Evolutionary conservation across 92 coral and sea anemone species (phyloP).

Genomic region (Isaurus tuberculatus): DNA sequence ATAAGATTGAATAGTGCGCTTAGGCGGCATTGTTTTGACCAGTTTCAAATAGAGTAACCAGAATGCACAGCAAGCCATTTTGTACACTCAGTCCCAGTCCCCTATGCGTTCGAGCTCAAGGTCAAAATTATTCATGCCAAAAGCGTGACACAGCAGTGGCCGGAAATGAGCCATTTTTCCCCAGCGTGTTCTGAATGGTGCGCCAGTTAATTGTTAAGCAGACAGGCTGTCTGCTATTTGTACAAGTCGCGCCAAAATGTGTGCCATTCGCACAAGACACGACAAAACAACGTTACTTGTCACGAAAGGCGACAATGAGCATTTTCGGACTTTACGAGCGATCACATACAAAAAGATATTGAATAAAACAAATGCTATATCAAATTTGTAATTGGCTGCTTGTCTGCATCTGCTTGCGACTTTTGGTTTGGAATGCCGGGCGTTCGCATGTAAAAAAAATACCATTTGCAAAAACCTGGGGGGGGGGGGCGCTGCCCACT

Average conservation of each 20-base stretch:
- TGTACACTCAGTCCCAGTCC: slow-evolving; percentile 33
- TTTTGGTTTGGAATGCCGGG: slow-evolving; percentile 25
- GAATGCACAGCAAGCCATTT: slow-evolving; percentile 43
- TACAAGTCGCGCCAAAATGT: slow-evolving; percentile 18
- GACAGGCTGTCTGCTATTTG: slow-evolving; percentile 10
- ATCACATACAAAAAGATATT: slow-evolving; percentile 8
- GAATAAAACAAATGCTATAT: slow-evolving; percentile 6
- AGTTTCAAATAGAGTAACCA: slow-evolving; percentile 32
- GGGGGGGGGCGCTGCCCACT: too few species aligned
- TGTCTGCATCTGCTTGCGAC: slow-evolving; percentile 17
- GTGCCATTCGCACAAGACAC: slow-evolving; percentile 14
- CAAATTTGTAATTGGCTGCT: neutral
- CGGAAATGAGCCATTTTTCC: neutral
- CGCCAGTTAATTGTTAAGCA: neutral
- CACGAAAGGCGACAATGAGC: slow-evolving; percentile 8
- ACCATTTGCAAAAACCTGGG: slow-evolving; percentile 19
- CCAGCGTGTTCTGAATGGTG: slow-evolving; percentile 2
- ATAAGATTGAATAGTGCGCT: too few species aligned
- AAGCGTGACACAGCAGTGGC: slow-evolving; percentile 4
- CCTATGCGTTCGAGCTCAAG: slow-evolving; percentile 39
- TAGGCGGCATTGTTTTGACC: too few species aligned
- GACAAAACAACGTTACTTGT: slow-evolving; percentile 16
- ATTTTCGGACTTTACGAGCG: slow-evolving; percentile 23
- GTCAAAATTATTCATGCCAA: slow-evolving; percentile 29
- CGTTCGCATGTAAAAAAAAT: slow-evolving; percentile 21